Conservation (phyloP, 2,888 invertebrate species). For the Drosophila pseudotakahashii region DNA sequence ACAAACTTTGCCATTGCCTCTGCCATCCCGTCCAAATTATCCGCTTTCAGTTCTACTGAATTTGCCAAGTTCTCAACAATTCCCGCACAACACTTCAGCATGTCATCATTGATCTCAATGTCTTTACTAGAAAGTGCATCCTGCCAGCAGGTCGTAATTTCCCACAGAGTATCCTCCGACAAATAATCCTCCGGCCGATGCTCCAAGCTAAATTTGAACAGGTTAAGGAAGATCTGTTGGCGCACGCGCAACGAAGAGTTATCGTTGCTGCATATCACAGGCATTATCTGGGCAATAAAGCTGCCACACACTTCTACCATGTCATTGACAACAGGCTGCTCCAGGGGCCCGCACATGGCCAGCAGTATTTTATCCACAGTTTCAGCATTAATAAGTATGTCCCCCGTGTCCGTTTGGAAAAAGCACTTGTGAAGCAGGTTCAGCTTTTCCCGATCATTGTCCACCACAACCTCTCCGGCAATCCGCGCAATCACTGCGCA, state of each 20-base stretch:
- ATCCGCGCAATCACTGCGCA: conserved; percentile 74
- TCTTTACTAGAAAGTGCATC: conserved; percentile 85
- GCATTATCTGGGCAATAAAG: conserved; percentile 85
- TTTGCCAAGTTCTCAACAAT: conserved; percentile 66
- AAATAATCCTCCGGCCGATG: conserved; percentile 77
- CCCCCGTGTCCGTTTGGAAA: conserved; percentile 83
- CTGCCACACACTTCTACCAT: conserved; percentile 85
- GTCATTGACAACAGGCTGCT: conserved; percentile 52
- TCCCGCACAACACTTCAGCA: conserved; percentile 69
- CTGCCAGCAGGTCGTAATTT: conserved; percentile 86
- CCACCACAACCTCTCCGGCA: conserved; percentile 72
- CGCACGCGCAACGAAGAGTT: conserved; percentile 83
- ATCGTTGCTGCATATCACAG: conserved; percentile 85
- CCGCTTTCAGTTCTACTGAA: conserved; percentile 35
- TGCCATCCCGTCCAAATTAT: conserved; percentile 71
- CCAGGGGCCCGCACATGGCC: conserved; percentile 76
- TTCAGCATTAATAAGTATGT: conserved; percentile 79
- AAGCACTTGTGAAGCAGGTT: conserved; percentile 84
- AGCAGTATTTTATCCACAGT: conserved; percentile 81
- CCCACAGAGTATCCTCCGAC: conserved; percentile 85
- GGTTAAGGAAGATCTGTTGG: conserved; percentile 84
- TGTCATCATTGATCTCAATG: conserved; percentile 67
- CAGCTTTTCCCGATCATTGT: conserved; percentile 77
- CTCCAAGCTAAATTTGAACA: conserved; percentile 85
- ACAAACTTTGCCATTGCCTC: conserved; percentile 79